phyloP scores from a whole-genome alignment of 1,140 invertebrate genomes.

The Macrobrachium nipponense region DNA sequence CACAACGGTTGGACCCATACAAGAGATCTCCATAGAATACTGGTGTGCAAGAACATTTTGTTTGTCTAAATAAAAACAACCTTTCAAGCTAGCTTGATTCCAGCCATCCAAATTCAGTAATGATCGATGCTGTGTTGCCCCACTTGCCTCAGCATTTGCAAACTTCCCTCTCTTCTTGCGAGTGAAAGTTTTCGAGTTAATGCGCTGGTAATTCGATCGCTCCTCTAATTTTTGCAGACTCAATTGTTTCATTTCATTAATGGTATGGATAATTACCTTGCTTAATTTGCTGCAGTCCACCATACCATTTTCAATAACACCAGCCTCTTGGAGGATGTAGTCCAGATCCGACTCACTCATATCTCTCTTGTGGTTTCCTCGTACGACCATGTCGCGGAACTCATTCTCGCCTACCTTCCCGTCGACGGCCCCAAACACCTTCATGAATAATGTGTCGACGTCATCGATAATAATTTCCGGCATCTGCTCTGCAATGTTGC shows the following conservation, averaged over 20 bases:
- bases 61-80: conserved; percentile 61
- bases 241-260: conserved; percentile 58
- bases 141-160: conserved; percentile 5
- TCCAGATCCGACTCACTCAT: conserved; percentile 54
- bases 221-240: conserved; percentile 61
- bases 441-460: conserved; percentile 46
- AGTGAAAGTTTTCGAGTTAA: conserved; percentile 61
- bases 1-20: conserved; percentile 57
- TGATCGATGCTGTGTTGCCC: not conserved
- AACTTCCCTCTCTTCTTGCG: conserved; percentile 52
- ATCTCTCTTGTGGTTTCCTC: conserved; percentile 6
- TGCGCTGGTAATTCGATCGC: conserved; percentile 51
- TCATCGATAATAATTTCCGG: conserved; percentile 41
- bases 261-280: conserved; percentile 56
- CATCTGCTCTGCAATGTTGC: conserved; percentile 40
- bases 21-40: conserved; percentile 57
- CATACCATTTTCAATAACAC: conserved; percentile 34
- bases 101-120: conserved; percentile 43
- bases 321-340: conserved; percentile 55
- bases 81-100: conserved; percentile 49
- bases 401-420: conserved; percentile 54
- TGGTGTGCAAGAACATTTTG: conserved; percentile 56
- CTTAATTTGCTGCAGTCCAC: conserved; percentile 53
- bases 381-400: conserved; percentile 34
- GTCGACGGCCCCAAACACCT: conserved; percentile 56